Evolutionary conservation across 2,797 vertebrate species (phyloP), one percentile per base, ranked within the genome.

Genomic region (Lutjanus campechanus): DNA sequence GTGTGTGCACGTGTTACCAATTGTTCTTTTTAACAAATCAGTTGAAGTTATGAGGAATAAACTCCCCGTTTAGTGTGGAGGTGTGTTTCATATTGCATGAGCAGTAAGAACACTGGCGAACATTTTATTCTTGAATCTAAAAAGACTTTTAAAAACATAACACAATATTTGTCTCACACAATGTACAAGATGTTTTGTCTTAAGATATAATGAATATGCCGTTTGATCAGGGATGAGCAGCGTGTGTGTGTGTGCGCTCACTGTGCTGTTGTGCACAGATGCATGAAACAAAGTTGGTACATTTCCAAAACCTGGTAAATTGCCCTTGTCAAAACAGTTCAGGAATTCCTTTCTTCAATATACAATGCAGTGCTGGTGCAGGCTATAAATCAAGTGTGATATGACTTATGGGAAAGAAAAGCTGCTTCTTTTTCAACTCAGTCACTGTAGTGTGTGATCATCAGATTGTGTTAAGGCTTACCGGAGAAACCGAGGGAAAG

Each of bases 261-360:
- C 20, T 1, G 44, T 9, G 8, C 41, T 50, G 77, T 1, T 43
- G 51, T 69, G 78, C 81, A 86, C 66, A 61, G 74, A 85, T n/a
- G 68, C 79, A 68, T 76, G 59, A 82, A 87, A 89, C 71, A 79
- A 86, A 85, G 66, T 71, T 88, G 88, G 85, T 78, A n/a, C 20
- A 49, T 83, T 83, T 82, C 85, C 88, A 89, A 36, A 81, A 88
- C 67, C 49, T 67, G 84, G 36, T 88, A 92, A 92, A 93, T 88
- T 90, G 91, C 61, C 90, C 89, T 89, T 92, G 90, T 93, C 92
- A 88, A 85, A 92, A 86, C 83, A 81, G 87, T 87, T 92, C 87
- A 92, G 81, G 82, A 81, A 87, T 76, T 74, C 69, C 79, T 91
- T 91, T 91, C 86, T 90, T 91, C 89, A 91, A 79, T 59, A 81